Percentiles rank a stretch among this genome's conserved stretches.
Evolutionary conservation across 1,140 invertebrate genomes (phyloP).

Genomic region (Heterodera carotae): DNA sequence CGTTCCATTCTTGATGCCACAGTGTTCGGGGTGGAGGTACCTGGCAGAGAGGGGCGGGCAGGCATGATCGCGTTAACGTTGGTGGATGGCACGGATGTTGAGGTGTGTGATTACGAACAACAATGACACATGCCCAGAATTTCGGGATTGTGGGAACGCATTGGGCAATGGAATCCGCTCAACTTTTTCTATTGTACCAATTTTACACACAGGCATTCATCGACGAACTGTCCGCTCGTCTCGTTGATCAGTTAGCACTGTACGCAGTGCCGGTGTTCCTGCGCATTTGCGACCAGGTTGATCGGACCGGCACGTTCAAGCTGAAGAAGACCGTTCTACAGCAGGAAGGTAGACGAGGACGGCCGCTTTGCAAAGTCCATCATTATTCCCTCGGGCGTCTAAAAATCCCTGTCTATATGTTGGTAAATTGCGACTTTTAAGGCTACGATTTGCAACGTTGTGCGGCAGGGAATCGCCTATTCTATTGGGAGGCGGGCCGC

Average conservation of each 20-base stretch:
- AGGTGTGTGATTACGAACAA: no score
- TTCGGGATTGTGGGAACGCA: no score
- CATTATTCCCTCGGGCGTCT: no score
- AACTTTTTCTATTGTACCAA: conserved; percentile 10
- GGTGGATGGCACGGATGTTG: conserved; percentile 40
- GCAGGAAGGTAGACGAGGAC: conserved; percentile 39
- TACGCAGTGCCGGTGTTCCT: conserved; percentile 53
- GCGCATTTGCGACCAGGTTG: conserved; percentile 55
- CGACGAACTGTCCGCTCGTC: conserved; percentile 30
- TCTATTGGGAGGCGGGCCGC: conserved; percentile 47
- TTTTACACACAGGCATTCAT: conserved; percentile 41
- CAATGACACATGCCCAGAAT: no score
- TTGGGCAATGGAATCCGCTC: conserved; percentile 2
- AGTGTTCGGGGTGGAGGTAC: conserved; percentile 85
- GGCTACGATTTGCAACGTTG: conserved; percentile 47
- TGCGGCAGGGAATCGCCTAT: conserved; percentile 37
- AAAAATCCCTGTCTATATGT: no score
- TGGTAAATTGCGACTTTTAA: background rate
- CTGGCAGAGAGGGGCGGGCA: conserved; percentile 81
- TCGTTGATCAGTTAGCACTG: conserved; percentile 41
- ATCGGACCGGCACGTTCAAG: conserved; percentile 53
- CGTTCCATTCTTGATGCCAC: conserved; percentile 84
- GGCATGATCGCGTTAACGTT: conserved; percentile 86
- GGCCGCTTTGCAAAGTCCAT: no score
- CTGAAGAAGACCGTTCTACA: conserved; percentile 51